phyloP scores from a whole-genome alignment of 2,113 vertebrate genomes.

The Syngnathus floridae region DNA sequence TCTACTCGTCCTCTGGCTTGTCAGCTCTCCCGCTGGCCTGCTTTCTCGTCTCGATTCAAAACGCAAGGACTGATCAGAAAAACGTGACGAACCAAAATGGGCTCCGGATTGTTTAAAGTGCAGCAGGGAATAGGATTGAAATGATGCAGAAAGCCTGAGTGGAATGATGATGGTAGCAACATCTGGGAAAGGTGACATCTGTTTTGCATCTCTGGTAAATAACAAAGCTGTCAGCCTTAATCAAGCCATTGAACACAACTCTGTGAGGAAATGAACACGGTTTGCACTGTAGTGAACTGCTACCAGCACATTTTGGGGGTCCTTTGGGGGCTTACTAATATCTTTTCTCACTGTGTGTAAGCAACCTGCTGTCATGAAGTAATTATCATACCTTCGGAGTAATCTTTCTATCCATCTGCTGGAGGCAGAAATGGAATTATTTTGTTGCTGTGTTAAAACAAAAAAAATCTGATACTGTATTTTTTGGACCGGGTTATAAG shows the following conservation, averaged over 20 bases:
- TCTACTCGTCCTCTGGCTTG: conserved; percentile 9
- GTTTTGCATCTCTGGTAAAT: background rate
- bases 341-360: background rate
- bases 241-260: background rate
- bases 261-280: background rate
- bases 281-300: background rate
- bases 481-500: too few relatives aligned
- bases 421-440: background rate
- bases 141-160: background rate
- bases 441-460: too few relatives aligned
- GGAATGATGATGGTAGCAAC: background rate
- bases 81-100: background rate
- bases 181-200: conserved; percentile 3
- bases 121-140: background rate
- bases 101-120: background rate
- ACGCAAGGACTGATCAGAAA: conserved; percentile 9
- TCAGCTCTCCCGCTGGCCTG: background rate
- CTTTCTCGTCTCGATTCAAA: conserved; percentile 10
- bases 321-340: background rate
- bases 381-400: background rate
- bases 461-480: too few relatives aligned
- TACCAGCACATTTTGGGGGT: background rate
- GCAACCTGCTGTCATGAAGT: background rate
- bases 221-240: background rate
- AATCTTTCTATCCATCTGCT: background rate